phyloP scores from a whole-genome alignment of 92 coral and sea anemone species.

The Epizoanthus fatuus region DNA sequence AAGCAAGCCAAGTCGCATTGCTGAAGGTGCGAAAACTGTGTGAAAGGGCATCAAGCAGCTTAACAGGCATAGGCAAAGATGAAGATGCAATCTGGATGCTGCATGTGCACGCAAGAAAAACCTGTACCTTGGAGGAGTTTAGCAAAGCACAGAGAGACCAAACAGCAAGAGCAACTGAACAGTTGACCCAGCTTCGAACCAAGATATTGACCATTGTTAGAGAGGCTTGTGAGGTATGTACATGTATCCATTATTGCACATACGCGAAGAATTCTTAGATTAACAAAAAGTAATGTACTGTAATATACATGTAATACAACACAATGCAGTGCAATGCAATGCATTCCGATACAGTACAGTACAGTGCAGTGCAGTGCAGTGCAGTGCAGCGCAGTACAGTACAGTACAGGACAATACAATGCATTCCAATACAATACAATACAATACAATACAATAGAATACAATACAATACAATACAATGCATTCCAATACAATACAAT shows the following conservation, averaged over 20 bases:
- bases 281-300: not conserved
- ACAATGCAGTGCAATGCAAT: not conserved
- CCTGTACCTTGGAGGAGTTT: conserved; percentile 84
- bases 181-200: conserved; percentile 70
- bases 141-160: conserved; percentile 60
- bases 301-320: not conserved
- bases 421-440: conserved; percentile 1
- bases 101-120: conserved; percentile 52
- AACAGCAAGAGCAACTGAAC: conserved; percentile 72
- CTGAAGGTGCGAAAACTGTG: conserved; percentile 81
- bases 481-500: too few relatives aligned
- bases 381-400: too few relatives aligned
- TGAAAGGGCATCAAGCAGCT: conserved; percentile 93
- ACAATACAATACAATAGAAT: too few relatives aligned
- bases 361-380: too few relatives aligned
- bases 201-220: conserved; percentile 77
- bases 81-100: conserved; percentile 79
- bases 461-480: too few relatives aligned
- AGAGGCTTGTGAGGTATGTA: conserved; percentile 91
- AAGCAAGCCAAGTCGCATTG: conserved; percentile 78
- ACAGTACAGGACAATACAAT: not conserved
- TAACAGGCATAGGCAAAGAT: conserved; percentile 81
- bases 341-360: not conserved
- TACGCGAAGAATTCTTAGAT: too few relatives aligned
- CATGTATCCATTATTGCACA: not conserved